These are phyloP conservation scores for Neolamprologus devosi DNA, from an alignment of 2,113 vertebrate species.

Conservation along the genomic window DNA sequence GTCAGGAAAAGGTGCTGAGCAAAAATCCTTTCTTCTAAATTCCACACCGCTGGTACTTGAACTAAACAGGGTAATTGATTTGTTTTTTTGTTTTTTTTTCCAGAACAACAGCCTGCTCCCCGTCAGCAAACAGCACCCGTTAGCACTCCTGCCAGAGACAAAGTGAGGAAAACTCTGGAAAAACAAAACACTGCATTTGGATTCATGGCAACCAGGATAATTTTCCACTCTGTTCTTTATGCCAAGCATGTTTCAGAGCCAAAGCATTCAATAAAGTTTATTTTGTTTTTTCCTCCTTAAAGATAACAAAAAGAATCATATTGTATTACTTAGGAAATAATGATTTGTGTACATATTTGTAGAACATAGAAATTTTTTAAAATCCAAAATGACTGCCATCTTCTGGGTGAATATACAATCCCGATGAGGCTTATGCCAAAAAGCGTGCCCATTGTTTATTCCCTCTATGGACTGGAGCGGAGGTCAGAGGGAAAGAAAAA, in stretches of 20 bases:
- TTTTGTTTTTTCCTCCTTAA: neutral
- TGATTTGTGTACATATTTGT: neutral
- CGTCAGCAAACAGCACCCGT: conserved; percentile 13
- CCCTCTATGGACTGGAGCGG: neutral
- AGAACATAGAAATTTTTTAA: neutral
- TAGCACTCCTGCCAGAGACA: neutral
- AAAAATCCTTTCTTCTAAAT: neutral
- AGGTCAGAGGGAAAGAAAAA: conserved; percentile 9
- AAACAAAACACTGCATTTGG: conserved; percentile 22
- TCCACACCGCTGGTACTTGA: neutral
- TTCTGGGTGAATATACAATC: neutral
- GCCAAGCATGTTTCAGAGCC: conserved; percentile 16
- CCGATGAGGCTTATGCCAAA: neutral
- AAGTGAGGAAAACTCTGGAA: neutral
- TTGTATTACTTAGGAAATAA: neutral
- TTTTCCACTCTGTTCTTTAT: neutral
- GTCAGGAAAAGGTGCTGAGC: neutral
- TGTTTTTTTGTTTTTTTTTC: neutral
- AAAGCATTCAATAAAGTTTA: neutral
- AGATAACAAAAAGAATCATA: neutral
- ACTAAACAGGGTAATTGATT: neutral
- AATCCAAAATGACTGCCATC: neutral
- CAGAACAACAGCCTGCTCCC: neutral
- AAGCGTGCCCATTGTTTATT: neutral
- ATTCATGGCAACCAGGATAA: conserved; percentile 10